Evolutionary conservation across 2,888 invertebrate genomes (phyloP), one percentile per base, ranked within the genome.

Genomic region (Endotricha flammealis): DNA sequence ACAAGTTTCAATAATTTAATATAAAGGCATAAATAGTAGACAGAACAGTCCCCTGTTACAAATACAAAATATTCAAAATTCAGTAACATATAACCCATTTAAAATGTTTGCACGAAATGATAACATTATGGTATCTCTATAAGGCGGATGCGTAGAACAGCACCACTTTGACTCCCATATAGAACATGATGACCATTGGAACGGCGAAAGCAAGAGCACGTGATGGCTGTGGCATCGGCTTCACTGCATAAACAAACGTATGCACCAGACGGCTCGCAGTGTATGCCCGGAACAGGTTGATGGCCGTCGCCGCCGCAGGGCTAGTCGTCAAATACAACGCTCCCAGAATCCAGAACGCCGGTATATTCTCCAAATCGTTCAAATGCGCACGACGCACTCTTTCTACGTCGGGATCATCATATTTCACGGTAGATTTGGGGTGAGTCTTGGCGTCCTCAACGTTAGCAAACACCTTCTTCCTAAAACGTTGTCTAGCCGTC

Each of bases 341-440:
- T 1, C 88, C 89, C 14, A 89, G 65, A 8, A 90, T 48, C 56
- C 91, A 79, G 55, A 92, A 93, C 9, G 88, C 80, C 0, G 90
- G 86, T 38, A 93, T 91, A 64, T 92, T 93, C 70, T 93, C 92
- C 59, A 93, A 61, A 63, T 93, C 92, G 56, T 93, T 93, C 46
- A 88, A 78, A 57, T 92, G 91, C 9, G 91, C 92, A 64, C 90
- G 69, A 25, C 81, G 53, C 14, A 72, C 67, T 38, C 81, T 52
- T 48, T 83, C 83, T 23, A 82, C 79, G 38, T 78, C 76, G 0
- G 65, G 70, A 34, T 76, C 80, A 36, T 78, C 75, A 1, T 53
- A 50, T 41, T 71, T 77, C 29, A 82, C 64, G 37, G 64, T 57
- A 1, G 68, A 69, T 4, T 63, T 60, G 1, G n/a, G n/a, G n/a